Evolutionary conservation across 2,113 vertebrate species (phyloP), one percentile per base, ranked within the genome.

Genomic region (Megaceryle maxima): DNA sequence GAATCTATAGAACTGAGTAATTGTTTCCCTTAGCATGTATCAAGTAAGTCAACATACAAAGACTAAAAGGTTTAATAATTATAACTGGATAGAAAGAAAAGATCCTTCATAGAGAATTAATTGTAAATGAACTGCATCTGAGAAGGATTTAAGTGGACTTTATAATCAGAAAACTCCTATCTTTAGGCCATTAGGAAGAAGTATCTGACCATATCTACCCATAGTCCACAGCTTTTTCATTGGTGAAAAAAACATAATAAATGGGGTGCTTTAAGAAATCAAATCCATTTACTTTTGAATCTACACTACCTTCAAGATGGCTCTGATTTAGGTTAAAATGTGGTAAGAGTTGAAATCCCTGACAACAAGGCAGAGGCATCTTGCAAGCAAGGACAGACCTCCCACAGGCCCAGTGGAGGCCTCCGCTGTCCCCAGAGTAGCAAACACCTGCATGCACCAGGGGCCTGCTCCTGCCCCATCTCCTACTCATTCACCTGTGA

Each of bases 351-450:
- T 85, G 19, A 95, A 85, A 83, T 72, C 22, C 63, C 5, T 67
- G 41, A 8, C 31, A 74, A 17, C 17, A 46, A 46, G 17, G 43
- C 43, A 16, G 43, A 44, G 43, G 43, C 29, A 53, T 10, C 46
- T 73, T 73, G 46, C 35, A 69, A 43, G 21, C n/a, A 73, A 55
- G 53, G 53, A 24, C 3, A 3, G 5, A 24, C 43, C 18, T 87
- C 13, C 19, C 14, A 6, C 31, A 76, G 31, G 63, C 43, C 25
- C 33, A 46, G 33, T 7, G 39, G 11, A 29, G 25, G 29, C 6
- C 11, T 9, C 13, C 0, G 0, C 26, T 8, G 20, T 8, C n/a
- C 15, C 19, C 33, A 46, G 44, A 46, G 44, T 46, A 46, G 44
- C 44, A 46, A 46, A 46, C 20, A 20, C 48, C 48, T 48, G 48